Base-by-base conservation (phyloP, 2,797 vertebrate genomes). In the Manis pentadactyla region DNA sequence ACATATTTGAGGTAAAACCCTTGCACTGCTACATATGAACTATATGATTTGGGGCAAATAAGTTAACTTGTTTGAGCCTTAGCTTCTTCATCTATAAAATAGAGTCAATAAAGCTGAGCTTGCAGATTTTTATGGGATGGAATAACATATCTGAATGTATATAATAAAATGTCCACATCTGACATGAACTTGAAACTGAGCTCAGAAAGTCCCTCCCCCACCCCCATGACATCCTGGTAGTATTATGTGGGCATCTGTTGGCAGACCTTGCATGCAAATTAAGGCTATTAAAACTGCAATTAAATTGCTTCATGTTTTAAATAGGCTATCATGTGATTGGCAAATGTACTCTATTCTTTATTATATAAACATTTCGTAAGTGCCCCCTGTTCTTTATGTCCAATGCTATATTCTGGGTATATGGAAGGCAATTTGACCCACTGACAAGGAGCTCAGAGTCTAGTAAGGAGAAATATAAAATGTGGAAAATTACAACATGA, bases 241-340 rank as follows among this genome's bases (percentile, higher is more conserved):
- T 64, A 69, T 68, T 55, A 87, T 14, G 1, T 39, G 74, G 59
- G 34, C 82, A 93, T 61, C 31, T 87, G 42, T 14, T 87, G 87
- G 71, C 37, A 61, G 39, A 66, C 49, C 34, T 42, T 42, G n/a
- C 68, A 53, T 23, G 37, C 14, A 95, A 51, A 85, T 61, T 73
- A 92, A 84, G 53, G 64, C 63, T 53, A 89, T 81, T 81, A 93
- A 89, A 79, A 74, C 18, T 23, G 13, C 34, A 89, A 75, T 81
- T 74, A 90, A 64, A 90, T 59, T 66, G 34, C 27, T 81, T 69
- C 39, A 17, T 68, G 61, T 42, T 46, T 94, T 73, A 86, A 69
- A 68, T 13, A 85, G 66, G 39, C 11, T 90, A 69, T 39, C 46
- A 42, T 46, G 51, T 27, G 15, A 51, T 63, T 31, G 42, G 79